Conservation (phyloP, 2,888 invertebrate species). For the Pheosia gnoma region DNA sequence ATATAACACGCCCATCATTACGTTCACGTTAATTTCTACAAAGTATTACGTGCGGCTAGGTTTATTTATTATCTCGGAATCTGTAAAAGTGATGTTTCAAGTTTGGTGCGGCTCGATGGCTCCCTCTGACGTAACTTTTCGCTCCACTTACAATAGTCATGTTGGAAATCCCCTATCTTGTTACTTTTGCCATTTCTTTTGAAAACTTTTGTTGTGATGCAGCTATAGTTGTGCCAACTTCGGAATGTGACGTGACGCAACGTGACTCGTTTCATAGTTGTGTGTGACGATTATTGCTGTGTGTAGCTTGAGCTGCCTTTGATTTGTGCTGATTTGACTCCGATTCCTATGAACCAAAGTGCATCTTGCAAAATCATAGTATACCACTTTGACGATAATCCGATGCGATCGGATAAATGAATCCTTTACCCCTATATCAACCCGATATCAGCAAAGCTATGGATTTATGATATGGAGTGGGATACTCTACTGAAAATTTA, state of each 20-base stretch:
- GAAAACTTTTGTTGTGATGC: slow-evolving; percentile 19
- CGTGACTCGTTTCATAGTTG: not conserved
- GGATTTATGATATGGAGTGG: no score
- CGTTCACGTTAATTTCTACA: slow-evolving; percentile 26
- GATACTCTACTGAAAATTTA: no score
- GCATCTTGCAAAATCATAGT: no score
- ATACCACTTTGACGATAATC: no score
- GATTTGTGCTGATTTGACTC: not conserved
- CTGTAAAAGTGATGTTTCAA: slow-evolving; percentile 22
- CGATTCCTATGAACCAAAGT: no score
- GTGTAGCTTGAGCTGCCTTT: not conserved
- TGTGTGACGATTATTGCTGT: not conserved
- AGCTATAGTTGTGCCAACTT: slow-evolving; percentile 1
- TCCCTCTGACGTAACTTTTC: slow-evolving; percentile 32
- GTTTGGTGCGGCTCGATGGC: slow-evolving; percentile 27
- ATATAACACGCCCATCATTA: slow-evolving; percentile 20
- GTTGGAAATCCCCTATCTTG: slow-evolving; percentile 19
- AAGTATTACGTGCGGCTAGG: slow-evolving; percentile 24
- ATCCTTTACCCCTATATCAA: no score
- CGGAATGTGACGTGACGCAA: not conserved
- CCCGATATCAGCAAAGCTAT: no score
- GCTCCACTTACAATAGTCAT: slow-evolving; percentile 31
- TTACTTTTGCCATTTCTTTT: slow-evolving; percentile 26
- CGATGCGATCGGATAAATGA: no score
- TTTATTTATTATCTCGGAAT: slow-evolving; percentile 28